phyloP scores from a whole-genome alignment of 2,113 vertebrate genomes.

The Morone saxatilis region DNA sequence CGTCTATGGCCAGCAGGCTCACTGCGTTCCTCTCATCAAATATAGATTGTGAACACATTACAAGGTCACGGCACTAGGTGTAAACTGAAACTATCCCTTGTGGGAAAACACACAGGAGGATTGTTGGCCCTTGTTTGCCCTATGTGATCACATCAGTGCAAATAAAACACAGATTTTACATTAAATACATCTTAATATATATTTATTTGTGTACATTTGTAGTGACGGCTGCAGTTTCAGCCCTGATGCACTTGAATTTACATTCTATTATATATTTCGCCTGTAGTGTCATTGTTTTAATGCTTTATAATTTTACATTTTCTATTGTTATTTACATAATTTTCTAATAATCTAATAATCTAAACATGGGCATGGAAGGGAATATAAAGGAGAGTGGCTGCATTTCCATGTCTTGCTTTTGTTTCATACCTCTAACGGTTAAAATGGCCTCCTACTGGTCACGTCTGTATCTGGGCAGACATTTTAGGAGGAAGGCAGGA shows the following conservation, averaged over 20 bases:
- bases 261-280: too few species aligned
- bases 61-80: conserved; percentile 51
- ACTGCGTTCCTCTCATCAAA: conserved; percentile 57
- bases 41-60: conserved; percentile 70
- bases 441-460: conserved; percentile 66
- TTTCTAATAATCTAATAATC: conserved; percentile 4
- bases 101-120: conserved; percentile 34
- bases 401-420: neutral
- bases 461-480: conserved; percentile 72
- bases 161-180: neutral
- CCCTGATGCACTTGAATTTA: neutral
- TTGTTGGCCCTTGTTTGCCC: conserved; percentile 39
- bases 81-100: conserved; percentile 55
- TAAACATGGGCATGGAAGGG: neutral
- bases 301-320: neutral
- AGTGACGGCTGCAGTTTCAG: neutral
- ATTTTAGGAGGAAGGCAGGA: conserved; percentile 62
- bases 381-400: neutral
- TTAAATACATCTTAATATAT: neutral
- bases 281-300: neutral
- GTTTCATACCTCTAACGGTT: conserved; percentile 16
- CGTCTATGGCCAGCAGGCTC: neutral
- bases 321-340: neutral
- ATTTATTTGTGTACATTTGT: neutral
- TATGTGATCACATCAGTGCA: conserved; percentile 30